Evolutionary conservation across 1,140 invertebrate species (phyloP), one percentile per base, ranked within the genome.

Genomic region (Araneus ventricosus): DNA sequence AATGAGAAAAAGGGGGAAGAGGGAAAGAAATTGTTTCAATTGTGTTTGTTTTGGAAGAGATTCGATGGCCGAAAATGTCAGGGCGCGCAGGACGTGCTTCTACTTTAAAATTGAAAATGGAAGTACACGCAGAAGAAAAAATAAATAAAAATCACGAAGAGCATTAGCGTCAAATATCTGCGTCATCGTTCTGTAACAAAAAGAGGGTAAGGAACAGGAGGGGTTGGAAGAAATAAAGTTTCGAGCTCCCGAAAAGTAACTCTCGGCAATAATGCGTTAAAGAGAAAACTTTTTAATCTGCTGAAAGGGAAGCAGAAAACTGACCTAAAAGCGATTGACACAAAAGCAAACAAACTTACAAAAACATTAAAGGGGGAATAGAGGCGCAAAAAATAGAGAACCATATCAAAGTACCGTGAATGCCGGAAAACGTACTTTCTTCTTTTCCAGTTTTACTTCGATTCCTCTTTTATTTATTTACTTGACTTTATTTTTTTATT

Each of bases 241-340:
- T 85, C 45, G 22, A 63, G 80, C 45, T 84, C 37, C 34, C 39
- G 85, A 93, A 93, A 80, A 93, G 91, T 93, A 93, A 93, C 91
- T 93, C 91, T 93, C 52, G 84, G 70, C 91, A 93, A 93, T 93
- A 93, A 93, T 93, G 88, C 92, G 86, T 93, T 93, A 93, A 93
- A 89, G 92, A 93, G 92, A 93, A 93, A 93, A 93, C 92, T 93
- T 93, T 93, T 93, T 93, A 93, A 93, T 93, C 92, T 93, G 92
- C 92, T 93, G 92, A 93, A 93, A 93, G 92, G 52, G 63, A 52
- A 86, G 59, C 70, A 93, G 92, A 93, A 88, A 93, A 90, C 87
- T 88, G 87, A 89, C 92, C 92, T 85, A 88, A 93, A 93, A 93
- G 67, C 91, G 91, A 93, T 88, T 93, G 91, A 92, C 91, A 92